phyloP scores from a whole-genome alignment of 2,113 vertebrate species.

The Grus americana region DNA sequence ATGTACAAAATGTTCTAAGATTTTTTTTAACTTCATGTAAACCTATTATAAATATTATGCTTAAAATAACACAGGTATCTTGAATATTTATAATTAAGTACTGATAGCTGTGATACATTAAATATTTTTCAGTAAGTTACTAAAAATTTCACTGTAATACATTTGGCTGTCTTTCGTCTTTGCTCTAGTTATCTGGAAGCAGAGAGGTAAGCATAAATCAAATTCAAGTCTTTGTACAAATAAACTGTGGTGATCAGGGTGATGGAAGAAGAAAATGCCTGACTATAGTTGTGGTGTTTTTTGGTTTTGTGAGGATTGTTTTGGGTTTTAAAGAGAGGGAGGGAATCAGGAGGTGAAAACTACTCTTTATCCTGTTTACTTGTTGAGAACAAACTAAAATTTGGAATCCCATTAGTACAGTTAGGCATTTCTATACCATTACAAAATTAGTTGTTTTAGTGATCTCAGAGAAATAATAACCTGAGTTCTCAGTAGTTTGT shows the following conservation, averaged over 20 bases:
- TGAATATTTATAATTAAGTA: not conserved
- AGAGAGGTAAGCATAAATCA: constrained; percentile 65
- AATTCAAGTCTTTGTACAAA: not conserved
- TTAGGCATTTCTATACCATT: not conserved
- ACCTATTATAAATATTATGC: not conserved
- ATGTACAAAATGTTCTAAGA: not conserved
- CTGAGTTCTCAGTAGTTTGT: not conserved
- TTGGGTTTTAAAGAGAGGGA: not conserved
- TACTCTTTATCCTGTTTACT: not conserved
- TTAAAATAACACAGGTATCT: not conserved
- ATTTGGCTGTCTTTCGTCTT: constrained; percentile 54
- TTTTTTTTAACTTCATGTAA: not conserved
- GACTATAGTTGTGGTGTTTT: not conserved
- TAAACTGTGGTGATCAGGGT: not conserved
- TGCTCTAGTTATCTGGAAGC: constrained; percentile 73
- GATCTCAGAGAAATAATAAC: not conserved
- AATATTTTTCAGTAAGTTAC: not conserved
- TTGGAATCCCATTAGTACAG: not conserved
- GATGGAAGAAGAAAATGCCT: not conserved
- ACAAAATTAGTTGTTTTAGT: not conserved
- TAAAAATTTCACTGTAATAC: not conserved
- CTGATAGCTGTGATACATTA: not conserved
- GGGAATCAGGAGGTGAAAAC: not conserved
- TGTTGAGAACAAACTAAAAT: not conserved
- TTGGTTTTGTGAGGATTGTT: not conserved